Evolutionary conservation across 1,140 invertebrate genomes (phyloP).

Genomic region (Neomicropteryx cornuta): DNA sequence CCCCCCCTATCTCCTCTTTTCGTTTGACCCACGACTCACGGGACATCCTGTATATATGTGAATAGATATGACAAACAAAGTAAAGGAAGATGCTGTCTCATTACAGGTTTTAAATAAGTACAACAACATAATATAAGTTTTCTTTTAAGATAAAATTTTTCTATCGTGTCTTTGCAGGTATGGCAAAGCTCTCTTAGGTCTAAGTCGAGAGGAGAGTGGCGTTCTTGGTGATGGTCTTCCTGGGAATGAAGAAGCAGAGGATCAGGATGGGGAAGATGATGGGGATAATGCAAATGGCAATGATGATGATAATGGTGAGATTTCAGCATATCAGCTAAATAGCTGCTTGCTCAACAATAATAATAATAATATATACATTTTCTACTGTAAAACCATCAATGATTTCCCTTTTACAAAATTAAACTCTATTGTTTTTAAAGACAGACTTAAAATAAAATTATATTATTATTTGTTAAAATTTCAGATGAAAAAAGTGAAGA

Average conservation of each 20-base stretch:
- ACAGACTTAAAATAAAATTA: background rate
- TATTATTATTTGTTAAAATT: background rate
- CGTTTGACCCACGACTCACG: too few species aligned
- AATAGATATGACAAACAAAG: too few species aligned
- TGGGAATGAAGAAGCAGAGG: slow-evolving; percentile 40
- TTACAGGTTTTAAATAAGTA: background rate
- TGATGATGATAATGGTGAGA: slow-evolving; percentile 15
- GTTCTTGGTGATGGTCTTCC: slow-evolving; percentile 66
- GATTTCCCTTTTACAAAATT: background rate
- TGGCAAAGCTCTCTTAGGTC: slow-evolving; percentile 68
- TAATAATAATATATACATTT: too few species aligned
- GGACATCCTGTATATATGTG: too few species aligned
- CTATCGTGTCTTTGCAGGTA: slow-evolving; percentile 22
- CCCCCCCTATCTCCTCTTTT: too few species aligned
- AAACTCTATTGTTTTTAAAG: background rate
- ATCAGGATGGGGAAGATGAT: slow-evolving; percentile 40
- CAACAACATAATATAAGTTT: background rate
- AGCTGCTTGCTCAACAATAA: too few species aligned
- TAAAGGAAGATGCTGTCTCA: too few species aligned
- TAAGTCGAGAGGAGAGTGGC: slow-evolving; percentile 68
- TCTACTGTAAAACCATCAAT: too few species aligned
- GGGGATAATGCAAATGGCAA: slow-evolving; percentile 32
- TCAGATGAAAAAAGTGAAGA: background rate
- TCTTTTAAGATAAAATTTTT: slow-evolving; percentile 1
- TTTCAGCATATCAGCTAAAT: too few species aligned